Percentiles rank a stretch among this genome's conserved stretches.
phyloP scores from a whole-genome alignment of 2,888 invertebrate species.

The Sarcophaga variegata region DNA sequence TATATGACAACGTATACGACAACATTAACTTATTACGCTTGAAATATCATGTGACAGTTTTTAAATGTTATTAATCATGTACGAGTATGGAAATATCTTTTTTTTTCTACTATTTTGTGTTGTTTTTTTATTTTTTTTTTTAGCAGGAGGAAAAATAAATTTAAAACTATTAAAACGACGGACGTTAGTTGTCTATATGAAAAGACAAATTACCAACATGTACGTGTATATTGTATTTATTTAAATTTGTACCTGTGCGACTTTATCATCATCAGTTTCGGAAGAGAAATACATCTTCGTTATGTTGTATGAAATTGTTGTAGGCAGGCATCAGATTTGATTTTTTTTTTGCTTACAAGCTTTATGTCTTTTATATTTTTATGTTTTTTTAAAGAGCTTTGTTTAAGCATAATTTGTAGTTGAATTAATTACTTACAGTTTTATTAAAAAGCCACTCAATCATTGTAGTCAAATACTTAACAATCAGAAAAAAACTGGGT shows the following conservation, averaged over 20 bases:
- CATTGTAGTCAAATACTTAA: conserved; percentile 51
- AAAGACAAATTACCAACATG: conserved; percentile 21
- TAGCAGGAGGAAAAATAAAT: neutral
- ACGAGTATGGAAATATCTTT: conserved; percentile 14
- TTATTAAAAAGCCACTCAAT: conserved; percentile 65
- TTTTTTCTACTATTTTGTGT: neutral
- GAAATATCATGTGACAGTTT: conserved; percentile 47
- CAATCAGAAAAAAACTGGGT: neutral
- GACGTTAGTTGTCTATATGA: conserved; percentile 20
- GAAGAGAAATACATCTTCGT: conserved; percentile 21
- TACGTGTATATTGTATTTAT: neutral
- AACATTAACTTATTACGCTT: conserved; percentile 44
- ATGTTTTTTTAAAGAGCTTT: conserved; percentile 18
- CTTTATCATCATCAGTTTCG: conserved; percentile 13
- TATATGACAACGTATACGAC: neutral
- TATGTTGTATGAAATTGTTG: conserved; percentile 4
- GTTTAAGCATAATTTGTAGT: conserved; percentile 51
- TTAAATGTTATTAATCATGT: conserved; percentile 51
- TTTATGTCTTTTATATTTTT: neutral
- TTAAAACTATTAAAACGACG: conserved; percentile 7
- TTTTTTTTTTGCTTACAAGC: neutral
- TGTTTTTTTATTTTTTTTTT: neutral
- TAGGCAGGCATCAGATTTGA: neutral
- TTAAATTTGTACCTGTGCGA: conserved; percentile 18
- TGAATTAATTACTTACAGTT: conserved; percentile 62